Evolutionary conservation across 1,140 invertebrate species (phyloP).

Genomic region (Proales similis): DNA sequence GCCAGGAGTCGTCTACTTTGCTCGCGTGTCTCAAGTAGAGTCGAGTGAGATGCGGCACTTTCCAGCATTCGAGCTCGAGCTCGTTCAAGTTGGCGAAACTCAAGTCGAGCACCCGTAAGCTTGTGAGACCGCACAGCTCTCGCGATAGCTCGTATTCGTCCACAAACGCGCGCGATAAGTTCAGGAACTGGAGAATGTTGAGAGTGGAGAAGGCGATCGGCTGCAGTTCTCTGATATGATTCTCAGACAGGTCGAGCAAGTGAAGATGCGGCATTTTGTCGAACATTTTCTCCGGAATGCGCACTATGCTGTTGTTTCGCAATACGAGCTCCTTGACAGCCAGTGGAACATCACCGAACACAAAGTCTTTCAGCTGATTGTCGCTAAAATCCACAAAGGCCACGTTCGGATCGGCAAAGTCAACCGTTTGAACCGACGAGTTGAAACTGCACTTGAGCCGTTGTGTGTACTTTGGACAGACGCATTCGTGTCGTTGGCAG

Average conservation of each 20-base stretch:
- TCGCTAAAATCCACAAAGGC: not conserved
- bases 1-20: not conserved
- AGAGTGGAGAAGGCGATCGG: not conserved
- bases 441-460: too few relatives aligned
- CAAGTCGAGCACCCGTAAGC: not conserved
- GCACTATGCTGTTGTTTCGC: not conserved
- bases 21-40: not conserved
- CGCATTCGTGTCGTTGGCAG: too few relatives aligned
- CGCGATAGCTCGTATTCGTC: not conserved
- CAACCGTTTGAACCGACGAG: too few relatives aligned
- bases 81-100: not conserved
- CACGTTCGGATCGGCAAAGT: not conserved
- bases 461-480: too few relatives aligned
- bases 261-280: not conserved
- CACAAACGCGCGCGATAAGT: not conserved
- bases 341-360: not conserved
- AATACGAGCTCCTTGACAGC: not conserved
- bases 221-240: not conserved
- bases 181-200: not conserved
- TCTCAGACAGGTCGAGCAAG: conserved; percentile 6
- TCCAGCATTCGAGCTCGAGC: conserved; percentile 6
- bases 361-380: not conserved
- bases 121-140: not conserved
- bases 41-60: not conserved
- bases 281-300: conserved; percentile 5